These are phyloP conservation scores for Heliconius charithonia DNA, from an alignment of 2,888 invertebrate genomes.

Conservation along the genomic window DNA sequence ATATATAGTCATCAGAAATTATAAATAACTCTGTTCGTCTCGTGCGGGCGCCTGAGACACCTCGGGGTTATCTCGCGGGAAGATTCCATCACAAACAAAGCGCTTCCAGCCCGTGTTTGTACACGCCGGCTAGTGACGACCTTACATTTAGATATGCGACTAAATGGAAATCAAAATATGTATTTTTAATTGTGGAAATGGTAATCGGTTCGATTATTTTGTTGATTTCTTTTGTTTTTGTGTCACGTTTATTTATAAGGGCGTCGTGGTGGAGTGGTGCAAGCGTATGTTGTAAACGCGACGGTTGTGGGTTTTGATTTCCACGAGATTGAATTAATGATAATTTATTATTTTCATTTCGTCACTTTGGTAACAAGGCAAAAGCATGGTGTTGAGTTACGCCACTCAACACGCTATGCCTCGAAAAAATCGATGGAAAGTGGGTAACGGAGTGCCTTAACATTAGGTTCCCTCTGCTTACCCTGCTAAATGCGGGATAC, in stretches of 20 bases:
- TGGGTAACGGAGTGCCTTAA: too few species aligned
- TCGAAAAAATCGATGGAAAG: too few species aligned
- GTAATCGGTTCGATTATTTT: not conserved
- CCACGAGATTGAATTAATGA: too few species aligned
- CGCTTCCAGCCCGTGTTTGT: constrained; percentile 43
- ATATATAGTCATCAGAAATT: constrained; percentile 47
- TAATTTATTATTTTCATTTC: too few species aligned
- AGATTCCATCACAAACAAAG: constrained; percentile 81
- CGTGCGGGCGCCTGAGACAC: constrained; percentile 69
- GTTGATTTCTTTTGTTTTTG: not conserved
- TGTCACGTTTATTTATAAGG: not conserved
- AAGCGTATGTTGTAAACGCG: too few species aligned
- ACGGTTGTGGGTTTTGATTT: too few species aligned
- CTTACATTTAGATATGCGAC: constrained; percentile 32
- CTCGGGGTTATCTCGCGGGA: constrained; percentile 75
- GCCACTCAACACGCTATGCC: too few species aligned
- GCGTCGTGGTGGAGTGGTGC: too few species aligned
- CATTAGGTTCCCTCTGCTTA: too few species aligned
- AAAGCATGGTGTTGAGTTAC: too few species aligned
- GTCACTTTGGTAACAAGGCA: too few species aligned
- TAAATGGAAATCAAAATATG: not conserved
- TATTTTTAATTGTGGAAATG: not conserved
- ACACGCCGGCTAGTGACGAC: constrained; percentile 31
- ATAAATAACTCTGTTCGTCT: constrained; percentile 62
- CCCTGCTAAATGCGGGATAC: too few species aligned